Evolutionary conservation across 2,113 vertebrate species (phyloP).

Genomic region (Gobio gobio): DNA sequence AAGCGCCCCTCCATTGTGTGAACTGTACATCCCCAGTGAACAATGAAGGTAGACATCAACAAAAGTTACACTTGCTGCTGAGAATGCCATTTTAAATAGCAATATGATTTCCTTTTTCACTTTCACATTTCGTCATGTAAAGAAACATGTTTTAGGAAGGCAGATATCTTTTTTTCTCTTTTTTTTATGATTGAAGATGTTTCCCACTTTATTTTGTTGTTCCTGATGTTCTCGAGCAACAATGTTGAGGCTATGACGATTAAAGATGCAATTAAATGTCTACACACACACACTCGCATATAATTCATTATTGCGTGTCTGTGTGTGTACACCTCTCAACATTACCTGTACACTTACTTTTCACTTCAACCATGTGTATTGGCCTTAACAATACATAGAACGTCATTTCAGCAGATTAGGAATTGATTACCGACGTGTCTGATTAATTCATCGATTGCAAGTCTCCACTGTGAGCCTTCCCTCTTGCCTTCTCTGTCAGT

Average conservation of each 20-base stretch:
- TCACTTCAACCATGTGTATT: constrained; percentile 39
- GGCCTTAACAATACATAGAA: constrained; percentile 29
- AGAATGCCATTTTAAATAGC: constrained; percentile 65
- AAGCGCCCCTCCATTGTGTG: constrained; percentile 51
- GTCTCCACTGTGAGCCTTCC: constrained; percentile 71
- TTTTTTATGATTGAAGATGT: constrained; percentile 59
- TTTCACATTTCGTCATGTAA: constrained; percentile 52
- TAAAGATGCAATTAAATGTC: not conserved
- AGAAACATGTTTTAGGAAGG: constrained; percentile 60
- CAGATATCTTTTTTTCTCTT: constrained; percentile 53
- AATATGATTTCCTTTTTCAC: constrained; percentile 56
- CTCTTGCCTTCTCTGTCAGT: constrained; percentile 66
- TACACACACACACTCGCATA: constrained; percentile 6
- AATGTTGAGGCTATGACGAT: constrained; percentile 49
- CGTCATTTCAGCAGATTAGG: constrained; percentile 14
- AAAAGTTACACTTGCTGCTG: constrained; percentile 74
- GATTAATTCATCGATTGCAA: constrained; percentile 62
- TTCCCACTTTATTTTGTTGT: constrained; percentile 67
- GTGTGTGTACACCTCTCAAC: constrained; percentile 18
- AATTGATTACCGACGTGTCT: not conserved
- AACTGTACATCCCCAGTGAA: constrained; percentile 48
- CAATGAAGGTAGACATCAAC: constrained; percentile 49
- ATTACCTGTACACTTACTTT: not conserved
- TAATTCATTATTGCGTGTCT: not conserved
- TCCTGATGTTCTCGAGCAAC: constrained; percentile 46